Percentiles rank a stretch among this genome's conserved stretches.
Evolutionary conservation across 2,888 invertebrate genomes (phyloP).

Genomic region (Drosophila kambysellisi): DNA sequence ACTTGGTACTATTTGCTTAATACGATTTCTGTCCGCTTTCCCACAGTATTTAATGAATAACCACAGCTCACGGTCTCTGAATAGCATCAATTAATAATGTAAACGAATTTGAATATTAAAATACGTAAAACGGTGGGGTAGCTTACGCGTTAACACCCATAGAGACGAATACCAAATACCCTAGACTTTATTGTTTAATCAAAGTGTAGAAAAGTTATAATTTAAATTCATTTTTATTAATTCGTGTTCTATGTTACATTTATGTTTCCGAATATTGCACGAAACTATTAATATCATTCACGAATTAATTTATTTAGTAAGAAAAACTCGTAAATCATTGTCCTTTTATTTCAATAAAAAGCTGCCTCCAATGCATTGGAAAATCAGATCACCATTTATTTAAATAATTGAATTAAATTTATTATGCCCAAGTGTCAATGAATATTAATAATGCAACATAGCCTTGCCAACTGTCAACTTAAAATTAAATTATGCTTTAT

Average conservation of each 20-base stretch:
- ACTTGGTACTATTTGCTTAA: slow-evolving; percentile 15
- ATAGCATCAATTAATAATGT: slow-evolving; percentile 40
- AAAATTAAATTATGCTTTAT: slow-evolving; percentile 33
- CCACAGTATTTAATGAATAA: slow-evolving; percentile 22
- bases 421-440: slow-evolving; percentile 18
- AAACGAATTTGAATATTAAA: slow-evolving; percentile 12
- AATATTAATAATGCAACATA: slow-evolving; percentile 7
- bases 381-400: not conserved
- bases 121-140: not conserved
- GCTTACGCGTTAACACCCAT: not conserved
- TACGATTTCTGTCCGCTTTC: slow-evolving; percentile 19
- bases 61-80: slow-evolving; percentile 4
- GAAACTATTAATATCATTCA: not conserved
- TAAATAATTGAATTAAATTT: slow-evolving; percentile 10
- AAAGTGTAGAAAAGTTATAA: not conserved
- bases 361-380: not conserved
- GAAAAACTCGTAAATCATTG: not conserved
- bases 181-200: not conserved
- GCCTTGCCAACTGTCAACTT: not conserved
- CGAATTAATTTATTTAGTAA: not conserved
- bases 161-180: not conserved
- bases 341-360: not conserved
- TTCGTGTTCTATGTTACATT: not conserved
- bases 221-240: not conserved
- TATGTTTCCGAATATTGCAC: not conserved